These are phyloP conservation scores for Timandra comae DNA, from an alignment of 2,888 invertebrate genomes.

Conservation along the genomic window DNA sequence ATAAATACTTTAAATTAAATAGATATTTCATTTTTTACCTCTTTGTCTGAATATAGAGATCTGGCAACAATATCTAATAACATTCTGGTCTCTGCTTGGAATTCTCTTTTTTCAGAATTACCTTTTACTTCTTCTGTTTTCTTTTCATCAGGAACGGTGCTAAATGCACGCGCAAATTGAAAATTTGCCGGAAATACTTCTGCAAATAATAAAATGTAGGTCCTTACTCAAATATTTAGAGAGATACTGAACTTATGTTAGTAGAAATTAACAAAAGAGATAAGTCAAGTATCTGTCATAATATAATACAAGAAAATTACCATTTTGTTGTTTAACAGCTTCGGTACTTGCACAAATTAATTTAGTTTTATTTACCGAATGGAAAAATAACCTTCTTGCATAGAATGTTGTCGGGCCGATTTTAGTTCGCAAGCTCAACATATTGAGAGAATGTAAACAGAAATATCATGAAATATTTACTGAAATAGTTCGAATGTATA, in stretches of 20 bases:
- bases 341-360: slow-evolving; percentile 25
- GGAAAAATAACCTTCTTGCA: slow-evolving; percentile 45
- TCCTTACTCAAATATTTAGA: too few species aligned
- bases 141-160: slow-evolving; percentile 43
- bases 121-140: slow-evolving; percentile 67
- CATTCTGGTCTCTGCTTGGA: slow-evolving; percentile 98
- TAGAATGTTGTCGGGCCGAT: slow-evolving; percentile 34
- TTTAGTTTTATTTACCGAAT: slow-evolving; percentile 35
- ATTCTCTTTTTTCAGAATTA: slow-evolving; percentile 87
- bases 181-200: slow-evolving; percentile 2
- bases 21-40: slow-evolving; percentile 71
- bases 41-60: slow-evolving; percentile 97
- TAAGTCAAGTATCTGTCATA: background rate
- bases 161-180: slow-evolving; percentile 28
- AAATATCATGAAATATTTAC: too few species aligned
- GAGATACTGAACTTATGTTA: too few species aligned
- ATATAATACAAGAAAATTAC: too few species aligned
- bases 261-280: background rate
- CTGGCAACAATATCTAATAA: slow-evolving; percentile 97
- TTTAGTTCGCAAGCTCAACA: slow-evolving; percentile 53
- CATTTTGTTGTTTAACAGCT: slow-evolving; percentile 15
- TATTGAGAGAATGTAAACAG: too few species aligned
- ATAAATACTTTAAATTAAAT: too few species aligned
- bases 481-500: too few species aligned
- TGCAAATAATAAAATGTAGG: too few species aligned